Evolutionary conservation across 2,888 invertebrate genomes (phyloP), one percentile per base, ranked within the genome.

Genomic region (Pyrocoelia pectoralis): DNA sequence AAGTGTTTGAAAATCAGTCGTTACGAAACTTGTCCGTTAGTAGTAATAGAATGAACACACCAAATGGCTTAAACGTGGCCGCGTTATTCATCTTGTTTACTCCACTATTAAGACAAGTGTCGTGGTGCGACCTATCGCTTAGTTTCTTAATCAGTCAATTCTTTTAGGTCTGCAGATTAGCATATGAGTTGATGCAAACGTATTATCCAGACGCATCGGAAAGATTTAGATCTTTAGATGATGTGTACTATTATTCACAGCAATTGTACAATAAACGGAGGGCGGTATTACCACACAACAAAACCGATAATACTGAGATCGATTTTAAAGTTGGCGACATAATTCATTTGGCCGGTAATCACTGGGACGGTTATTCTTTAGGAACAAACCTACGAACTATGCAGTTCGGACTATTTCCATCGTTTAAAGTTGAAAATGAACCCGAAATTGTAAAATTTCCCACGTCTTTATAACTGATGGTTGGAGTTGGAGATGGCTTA

Each of bases 221-320:
- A 63, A 87, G 89, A 57, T 97, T 95, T 84, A 89, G 91, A 75
- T 98, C 98, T 0, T 84, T 99, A 60, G 98, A 99, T 82, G 98
- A 99, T 79, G 94, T 98, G 74, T 99, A 97, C 81, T 99, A 99
- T 83, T 99, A 94, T 81, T 17, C 46, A 8, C 46, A 46, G n/a
- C 46, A 46, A 18, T 10, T 17, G 4, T 8, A 15, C 18, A 46
- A 46, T 46, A 15, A 9, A 18, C 15, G 46, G 15, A 46, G 4
- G 15, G 18, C n/a, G 10, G n/a, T 46, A 9, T 10, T 17, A 10
- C 1, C 3, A 17, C 46, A 46, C n/a, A 3, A 46, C 2, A 17
- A 6, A 1, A 4, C 17, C 4, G 15, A 9, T 15, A 4, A 10
- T 4, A 6, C 14, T 1, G 46, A 46, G 15, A 46, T 46, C 15